These are phyloP conservation scores for Lycophotia porphyrea DNA, from an alignment of 2,888 invertebrate species.

Conservation along the genomic window DNA sequence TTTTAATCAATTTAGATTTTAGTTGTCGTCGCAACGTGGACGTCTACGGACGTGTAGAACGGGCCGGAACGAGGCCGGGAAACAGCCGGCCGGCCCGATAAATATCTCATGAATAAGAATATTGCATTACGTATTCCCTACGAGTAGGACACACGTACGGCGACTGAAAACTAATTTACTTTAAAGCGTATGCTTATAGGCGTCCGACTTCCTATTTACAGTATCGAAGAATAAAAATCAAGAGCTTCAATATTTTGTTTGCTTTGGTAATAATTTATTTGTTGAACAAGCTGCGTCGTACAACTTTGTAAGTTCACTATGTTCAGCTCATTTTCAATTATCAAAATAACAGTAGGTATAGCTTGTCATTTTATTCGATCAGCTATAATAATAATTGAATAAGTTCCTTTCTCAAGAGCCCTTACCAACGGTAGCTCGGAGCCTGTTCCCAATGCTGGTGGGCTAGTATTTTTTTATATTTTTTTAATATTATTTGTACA, in stretches of 20 bases:
- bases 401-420: too few relatives aligned
- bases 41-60: slow-evolving; percentile 27
- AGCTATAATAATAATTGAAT: too few relatives aligned
- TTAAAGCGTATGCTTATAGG: slow-evolving; percentile 66
- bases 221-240: slow-evolving; percentile 32
- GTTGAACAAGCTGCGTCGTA: background rate
- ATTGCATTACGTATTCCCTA: slow-evolving; percentile 83
- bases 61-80: slow-evolving; percentile 34
- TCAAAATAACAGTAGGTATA: background rate
- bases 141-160: slow-evolving; percentile 66
- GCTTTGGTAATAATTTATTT: slow-evolving; percentile 1
- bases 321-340: slow-evolving; percentile 6
- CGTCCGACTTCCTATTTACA: slow-evolving; percentile 25
- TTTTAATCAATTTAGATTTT: slow-evolving; percentile 62
- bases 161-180: slow-evolving; percentile 72
- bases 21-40: slow-evolving; percentile 37
- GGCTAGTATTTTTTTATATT: too few relatives aligned
- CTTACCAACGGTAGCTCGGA: too few relatives aligned
- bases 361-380: background rate
- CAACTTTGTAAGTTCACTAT: background rate
- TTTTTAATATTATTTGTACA: too few relatives aligned
- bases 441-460: too few relatives aligned
- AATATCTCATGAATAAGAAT: slow-evolving; percentile 87
- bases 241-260: slow-evolving; percentile 1
- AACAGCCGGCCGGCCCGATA: slow-evolving; percentile 71